Percentiles rank a stretch among this genome's conserved stretches.
Evolutionary conservation across 2,797 vertebrate species (phyloP).

Genomic region (Spea hammondii): DNA sequence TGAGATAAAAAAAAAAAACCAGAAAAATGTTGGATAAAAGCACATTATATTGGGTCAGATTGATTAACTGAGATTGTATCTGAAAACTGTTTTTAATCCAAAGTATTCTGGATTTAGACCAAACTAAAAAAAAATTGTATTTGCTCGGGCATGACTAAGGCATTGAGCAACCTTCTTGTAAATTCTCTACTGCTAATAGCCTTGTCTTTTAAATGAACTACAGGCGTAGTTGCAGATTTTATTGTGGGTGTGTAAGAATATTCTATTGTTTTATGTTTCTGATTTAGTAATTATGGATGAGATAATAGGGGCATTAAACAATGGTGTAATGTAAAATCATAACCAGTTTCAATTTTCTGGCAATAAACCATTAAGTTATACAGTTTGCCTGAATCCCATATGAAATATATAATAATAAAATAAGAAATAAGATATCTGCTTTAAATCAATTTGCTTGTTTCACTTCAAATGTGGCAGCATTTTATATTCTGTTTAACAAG

Average conservation of each 20-base stretch:
- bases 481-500: neutral
- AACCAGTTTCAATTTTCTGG: slow-evolving; percentile 23
- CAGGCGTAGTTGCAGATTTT: slow-evolving; percentile 14
- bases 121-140: too few species aligned
- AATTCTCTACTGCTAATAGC: too few species aligned
- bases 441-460: slow-evolving; percentile 12
- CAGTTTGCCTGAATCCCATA: slow-evolving; percentile 6
- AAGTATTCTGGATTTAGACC: too few species aligned
- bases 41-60: too few species aligned
- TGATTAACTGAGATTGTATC: too few species aligned
- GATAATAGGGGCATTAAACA: slow-evolving; percentile 27
- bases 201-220: slow-evolving; percentile 2
- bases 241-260: slow-evolving; percentile 25
- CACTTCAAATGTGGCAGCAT: neutral
- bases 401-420: neutral
- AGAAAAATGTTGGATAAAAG: too few species aligned
- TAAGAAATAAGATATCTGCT: neutral
- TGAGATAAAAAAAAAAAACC: too few species aligned
- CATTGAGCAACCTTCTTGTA: too few species aligned
- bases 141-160: too few species aligned
- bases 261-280: slow-evolving; percentile 22
- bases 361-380: slow-evolving; percentile 12
- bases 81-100: too few species aligned
- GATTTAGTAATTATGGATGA: slow-evolving; percentile 34
- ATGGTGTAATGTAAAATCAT: slow-evolving; percentile 23